Conservation (phyloP, 1,140 invertebrate species). For the Ephestia elutella region DNA sequence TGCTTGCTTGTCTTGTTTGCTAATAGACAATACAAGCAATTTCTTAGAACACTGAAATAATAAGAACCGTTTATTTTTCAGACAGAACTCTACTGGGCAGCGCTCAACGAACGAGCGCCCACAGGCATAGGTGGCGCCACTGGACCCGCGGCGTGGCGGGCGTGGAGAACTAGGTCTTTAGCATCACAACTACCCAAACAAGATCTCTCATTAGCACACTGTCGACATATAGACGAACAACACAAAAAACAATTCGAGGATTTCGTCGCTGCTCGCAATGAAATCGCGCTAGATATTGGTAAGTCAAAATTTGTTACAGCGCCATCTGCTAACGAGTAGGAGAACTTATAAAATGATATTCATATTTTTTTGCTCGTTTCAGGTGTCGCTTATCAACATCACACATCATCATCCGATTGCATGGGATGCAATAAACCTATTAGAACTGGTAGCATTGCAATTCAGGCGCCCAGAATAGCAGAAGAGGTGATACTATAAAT, state of each 20-base stretch:
- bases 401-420: slow-evolving; percentile 57
- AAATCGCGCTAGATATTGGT: slow-evolving; percentile 96
- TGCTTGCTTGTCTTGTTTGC: too few relatives aligned
- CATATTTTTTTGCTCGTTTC: slow-evolving; percentile 24
- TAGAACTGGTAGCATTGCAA: slow-evolving; percentile 68
- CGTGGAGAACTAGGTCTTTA: slow-evolving; percentile 73
- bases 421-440: slow-evolving; percentile 73
- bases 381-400: slow-evolving; percentile 61
- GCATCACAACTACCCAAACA: slow-evolving; percentile 94
- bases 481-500: slow-evolving; percentile 57
- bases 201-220: slow-evolving; percentile 92
- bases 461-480: slow-evolving; percentile 73
- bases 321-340: slow-evolving; percentile 42
- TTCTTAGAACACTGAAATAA: background rate
- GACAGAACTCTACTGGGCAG: slow-evolving; percentile 75
- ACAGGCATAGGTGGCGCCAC: slow-evolving; percentile 81
- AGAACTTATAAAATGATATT: slow-evolving; percentile 14
- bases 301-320: slow-evolving; percentile 62
- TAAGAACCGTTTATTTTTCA: slow-evolving; percentile 42
- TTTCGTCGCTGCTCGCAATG: slow-evolving; percentile 93
- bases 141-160: slow-evolving; percentile 77
- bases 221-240: slow-evolving; percentile 87
- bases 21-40: too few relatives aligned
- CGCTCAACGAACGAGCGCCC: slow-evolving; percentile 51
- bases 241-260: slow-evolving; percentile 88